Evolutionary conservation across 2,797 vertebrate species (phyloP).

Genomic region (Pseudotriccus pelzelni): DNA sequence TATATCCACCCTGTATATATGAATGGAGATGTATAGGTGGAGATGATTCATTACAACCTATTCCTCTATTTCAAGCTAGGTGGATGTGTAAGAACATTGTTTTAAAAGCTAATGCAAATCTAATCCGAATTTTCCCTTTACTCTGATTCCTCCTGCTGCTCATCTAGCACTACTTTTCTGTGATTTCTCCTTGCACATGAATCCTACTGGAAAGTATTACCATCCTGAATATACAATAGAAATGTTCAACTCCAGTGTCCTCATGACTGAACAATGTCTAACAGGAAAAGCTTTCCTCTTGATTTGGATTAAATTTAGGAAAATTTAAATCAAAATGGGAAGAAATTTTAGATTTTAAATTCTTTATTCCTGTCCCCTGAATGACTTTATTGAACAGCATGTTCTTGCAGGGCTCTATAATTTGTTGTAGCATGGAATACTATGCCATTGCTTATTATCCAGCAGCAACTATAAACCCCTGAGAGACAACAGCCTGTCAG

Average conservation of each 20-base stretch:
- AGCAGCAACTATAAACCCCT: neutral
- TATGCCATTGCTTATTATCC: neutral
- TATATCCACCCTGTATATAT: neutral
- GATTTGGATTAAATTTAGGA: neutral
- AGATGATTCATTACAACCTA: neutral
- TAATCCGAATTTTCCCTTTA: neutral
- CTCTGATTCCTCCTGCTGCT: neutral
- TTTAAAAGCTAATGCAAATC: neutral
- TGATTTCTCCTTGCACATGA: neutral
- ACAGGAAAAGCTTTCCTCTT: neutral
- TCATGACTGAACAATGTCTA: neutral
- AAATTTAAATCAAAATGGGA: neutral
- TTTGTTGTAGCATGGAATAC: neutral
- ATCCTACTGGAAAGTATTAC: neutral
- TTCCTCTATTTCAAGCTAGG: neutral
- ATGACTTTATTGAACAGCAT: neutral
- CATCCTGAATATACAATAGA: neutral
- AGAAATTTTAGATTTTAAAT: neutral
- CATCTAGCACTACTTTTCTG: neutral
- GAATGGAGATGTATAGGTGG: neutral
- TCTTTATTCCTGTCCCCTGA: neutral
- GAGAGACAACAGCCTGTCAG: neutral
- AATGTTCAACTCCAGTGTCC: neutral
- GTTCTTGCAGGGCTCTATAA: neutral
- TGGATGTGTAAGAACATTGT: neutral